Evolutionary conservation across 2,113 vertebrate species (phyloP).

Genomic region (Gobius niger): DNA sequence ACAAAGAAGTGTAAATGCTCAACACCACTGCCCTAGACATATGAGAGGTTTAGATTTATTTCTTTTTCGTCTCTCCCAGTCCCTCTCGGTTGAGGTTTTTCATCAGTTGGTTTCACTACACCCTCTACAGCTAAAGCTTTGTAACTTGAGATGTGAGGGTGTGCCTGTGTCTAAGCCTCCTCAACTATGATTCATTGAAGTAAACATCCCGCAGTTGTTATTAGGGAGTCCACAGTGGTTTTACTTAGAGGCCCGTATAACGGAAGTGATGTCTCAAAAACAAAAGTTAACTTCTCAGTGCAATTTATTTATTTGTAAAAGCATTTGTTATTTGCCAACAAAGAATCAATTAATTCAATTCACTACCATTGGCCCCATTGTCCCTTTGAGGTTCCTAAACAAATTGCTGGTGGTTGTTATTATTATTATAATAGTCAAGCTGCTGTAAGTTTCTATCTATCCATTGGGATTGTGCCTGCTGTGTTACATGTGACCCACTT

Average conservation of each 20-base stretch:
- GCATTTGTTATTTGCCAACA: no score
- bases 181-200: conserved; percentile 27
- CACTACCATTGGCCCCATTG: no score
- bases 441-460: background rate
- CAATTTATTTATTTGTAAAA: no score
- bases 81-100: background rate
- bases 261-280: no score
- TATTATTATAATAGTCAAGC: no score
- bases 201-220: background rate
- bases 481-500: conserved; percentile 49
- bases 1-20: no score
- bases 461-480: conserved; percentile 5
- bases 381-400: no score
- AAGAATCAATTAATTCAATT: no score
- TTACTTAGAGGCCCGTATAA: no score
- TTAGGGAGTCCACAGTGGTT: background rate
- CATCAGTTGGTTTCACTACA: conserved; percentile 1
- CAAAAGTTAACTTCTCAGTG: background rate
- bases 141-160: conserved; percentile 58
- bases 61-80: conserved; percentile 4
- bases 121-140: conserved; percentile 9
- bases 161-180: conserved; percentile 35
- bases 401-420: no score
- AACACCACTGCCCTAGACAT: background rate
- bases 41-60: conserved; percentile 11